phyloP scores from a whole-genome alignment of 2,888 invertebrate genomes.

The Trichacis sp. region DNA sequence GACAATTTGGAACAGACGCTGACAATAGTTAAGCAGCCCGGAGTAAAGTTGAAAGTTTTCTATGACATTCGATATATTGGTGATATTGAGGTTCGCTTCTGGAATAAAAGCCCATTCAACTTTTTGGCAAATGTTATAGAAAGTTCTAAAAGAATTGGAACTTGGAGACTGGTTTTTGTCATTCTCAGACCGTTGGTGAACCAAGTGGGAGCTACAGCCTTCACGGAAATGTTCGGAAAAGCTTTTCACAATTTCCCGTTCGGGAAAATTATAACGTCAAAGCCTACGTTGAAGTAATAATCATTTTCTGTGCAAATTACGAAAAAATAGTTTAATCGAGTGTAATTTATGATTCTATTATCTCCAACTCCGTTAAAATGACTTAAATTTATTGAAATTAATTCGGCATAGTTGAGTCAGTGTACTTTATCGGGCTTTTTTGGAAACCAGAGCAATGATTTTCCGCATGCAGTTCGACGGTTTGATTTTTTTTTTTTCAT shows the following conservation, averaged over 20 bases:
- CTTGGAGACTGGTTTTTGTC: conserved; percentile 85
- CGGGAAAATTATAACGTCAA: conserved; percentile 73
- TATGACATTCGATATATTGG: conserved; percentile 82
- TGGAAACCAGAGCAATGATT: too few species aligned
- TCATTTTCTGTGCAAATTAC: too few species aligned
- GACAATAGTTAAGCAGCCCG: conserved; percentile 73
- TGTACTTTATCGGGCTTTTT: too few species aligned
- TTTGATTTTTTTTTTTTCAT: too few species aligned
- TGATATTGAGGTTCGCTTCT: conserved; percentile 82
- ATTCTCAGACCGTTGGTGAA: conserved; percentile 82
- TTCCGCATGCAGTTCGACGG: too few species aligned
- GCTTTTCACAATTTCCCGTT: conserved; percentile 82
- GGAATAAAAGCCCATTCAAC: conserved; percentile 77
- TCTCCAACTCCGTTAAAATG: too few species aligned
- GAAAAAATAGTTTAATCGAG: too few species aligned
- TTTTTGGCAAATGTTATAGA: conserved; percentile 79
- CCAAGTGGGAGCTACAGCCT: conserved; percentile 85
- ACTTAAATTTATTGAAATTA: too few species aligned
- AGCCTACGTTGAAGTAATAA: too few species aligned
- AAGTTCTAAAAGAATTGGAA: conserved; percentile 81
- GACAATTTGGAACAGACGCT: conserved; percentile 75
- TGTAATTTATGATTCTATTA: too few species aligned
- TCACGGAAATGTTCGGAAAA: conserved; percentile 84
- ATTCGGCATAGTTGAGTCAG: too few species aligned
- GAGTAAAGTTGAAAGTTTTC: conserved; percentile 73